These are phyloP conservation scores for Heliconius cydno DNA, from an alignment of 2,888 invertebrate species.

Conservation along the genomic window DNA sequence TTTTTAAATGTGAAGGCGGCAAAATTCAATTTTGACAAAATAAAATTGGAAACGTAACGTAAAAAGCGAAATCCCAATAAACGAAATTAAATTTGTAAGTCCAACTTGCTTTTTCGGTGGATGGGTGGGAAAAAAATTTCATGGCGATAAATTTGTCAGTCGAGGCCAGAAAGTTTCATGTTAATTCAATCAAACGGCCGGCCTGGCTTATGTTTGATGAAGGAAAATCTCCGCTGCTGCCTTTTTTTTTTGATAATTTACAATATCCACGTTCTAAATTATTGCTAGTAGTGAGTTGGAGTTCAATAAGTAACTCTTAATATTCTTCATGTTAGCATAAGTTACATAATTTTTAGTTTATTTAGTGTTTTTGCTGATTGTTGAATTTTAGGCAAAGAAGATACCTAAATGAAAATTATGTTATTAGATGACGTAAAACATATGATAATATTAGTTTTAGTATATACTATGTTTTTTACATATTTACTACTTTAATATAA, in stretches of 20 bases:
- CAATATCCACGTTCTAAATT: constrained; percentile 32
- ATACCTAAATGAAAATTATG: no score
- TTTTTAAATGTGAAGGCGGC: constrained; percentile 29
- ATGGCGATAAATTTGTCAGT: constrained; percentile 75
- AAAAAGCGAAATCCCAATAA: constrained; percentile 63
- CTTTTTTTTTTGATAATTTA: constrained; percentile 37
- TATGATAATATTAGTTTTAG: no score
- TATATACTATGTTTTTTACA: no score
- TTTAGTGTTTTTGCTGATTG: background rate
- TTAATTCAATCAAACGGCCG: constrained; percentile 78
- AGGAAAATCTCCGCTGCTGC: constrained; percentile 55
- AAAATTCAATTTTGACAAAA: constrained; percentile 41
- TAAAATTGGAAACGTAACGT: constrained; percentile 59
- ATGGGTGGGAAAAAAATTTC: constrained; percentile 64
- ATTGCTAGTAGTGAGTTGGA: constrained; percentile 25
- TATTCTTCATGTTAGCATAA: no score
- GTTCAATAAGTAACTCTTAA: background rate
- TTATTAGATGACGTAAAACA: no score
- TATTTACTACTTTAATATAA: no score
- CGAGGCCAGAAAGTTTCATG: constrained; percentile 71
- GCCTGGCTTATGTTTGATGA: constrained; percentile 75
- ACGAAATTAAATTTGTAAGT: constrained; percentile 68
- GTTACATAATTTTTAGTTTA: no score
- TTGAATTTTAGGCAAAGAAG: no score
- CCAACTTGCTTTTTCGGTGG: constrained; percentile 65